phyloP scores from a whole-genome alignment of 2,113 vertebrate genomes.

The Brevimyrus niger region DNA sequence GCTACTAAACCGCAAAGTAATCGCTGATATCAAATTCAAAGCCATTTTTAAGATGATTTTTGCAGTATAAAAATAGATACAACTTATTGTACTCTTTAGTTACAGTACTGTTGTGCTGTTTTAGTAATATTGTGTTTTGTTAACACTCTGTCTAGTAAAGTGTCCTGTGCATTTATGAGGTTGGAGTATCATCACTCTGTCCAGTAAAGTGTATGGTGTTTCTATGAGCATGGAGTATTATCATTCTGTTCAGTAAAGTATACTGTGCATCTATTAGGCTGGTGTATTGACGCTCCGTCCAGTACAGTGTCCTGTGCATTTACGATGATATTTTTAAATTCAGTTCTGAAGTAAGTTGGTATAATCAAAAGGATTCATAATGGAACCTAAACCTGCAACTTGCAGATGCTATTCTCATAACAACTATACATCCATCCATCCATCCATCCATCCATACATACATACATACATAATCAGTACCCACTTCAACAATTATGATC shows the following conservation, averaged over 20 bases:
- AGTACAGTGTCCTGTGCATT: neutral
- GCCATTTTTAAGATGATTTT: neutral
- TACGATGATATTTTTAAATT: neutral
- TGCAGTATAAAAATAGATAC: neutral
- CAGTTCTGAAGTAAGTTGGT: neutral
- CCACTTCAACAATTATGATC: neutral
- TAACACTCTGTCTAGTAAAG: neutral
- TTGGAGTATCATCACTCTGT: neutral
- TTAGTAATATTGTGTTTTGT: neutral
- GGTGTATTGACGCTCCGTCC: too few relatives aligned
- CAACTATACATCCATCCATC: neutral
- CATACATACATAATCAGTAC: neutral
- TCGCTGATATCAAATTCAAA: neutral
- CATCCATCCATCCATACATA: neutral
- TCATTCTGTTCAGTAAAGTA: too few relatives aligned
- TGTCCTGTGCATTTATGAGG: neutral
- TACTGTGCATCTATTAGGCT: too few relatives aligned
- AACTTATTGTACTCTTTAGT: neutral
- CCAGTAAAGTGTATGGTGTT: too few relatives aligned
- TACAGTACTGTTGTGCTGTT: neutral
- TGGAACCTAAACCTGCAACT: neutral
- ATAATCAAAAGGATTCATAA: neutral
- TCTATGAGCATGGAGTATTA: too few relatives aligned
- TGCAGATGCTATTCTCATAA: neutral
- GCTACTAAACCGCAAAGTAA: neutral